phyloP scores from a whole-genome alignment of 2,113 vertebrate genomes.

The Channa argus region DNA sequence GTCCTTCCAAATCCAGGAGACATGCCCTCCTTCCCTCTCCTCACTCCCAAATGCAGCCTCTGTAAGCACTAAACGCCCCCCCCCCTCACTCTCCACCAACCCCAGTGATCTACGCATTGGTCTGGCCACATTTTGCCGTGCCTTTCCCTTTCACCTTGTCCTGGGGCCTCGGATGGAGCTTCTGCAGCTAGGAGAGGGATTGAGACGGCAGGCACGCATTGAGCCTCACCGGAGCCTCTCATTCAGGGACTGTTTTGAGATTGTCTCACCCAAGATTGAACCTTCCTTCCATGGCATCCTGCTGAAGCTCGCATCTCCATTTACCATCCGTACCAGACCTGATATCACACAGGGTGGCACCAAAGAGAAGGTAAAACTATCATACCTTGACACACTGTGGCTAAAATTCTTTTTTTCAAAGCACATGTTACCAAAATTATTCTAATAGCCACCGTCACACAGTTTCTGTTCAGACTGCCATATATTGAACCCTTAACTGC shows the following conservation, averaged over 20 bases:
- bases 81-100: conserved; percentile 85
- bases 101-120: conserved; percentile 93
- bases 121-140: conserved; percentile 95
- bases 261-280: conserved; percentile 93
- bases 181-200: conserved; percentile 95
- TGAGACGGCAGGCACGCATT: conserved; percentile 91
- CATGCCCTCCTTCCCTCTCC: conserved; percentile 77
- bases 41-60: conserved; percentile 81
- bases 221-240: conserved; percentile 89
- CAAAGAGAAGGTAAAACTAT: conserved; percentile 92
- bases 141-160: conserved; percentile 97
- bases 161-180: conserved; percentile 93
- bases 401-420: too few relatives aligned
- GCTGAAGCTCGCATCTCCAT: conserved; percentile 93
- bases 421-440: too few relatives aligned
- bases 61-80: conserved; percentile 81
- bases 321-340: conserved; percentile 93
- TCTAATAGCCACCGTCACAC: too few relatives aligned
- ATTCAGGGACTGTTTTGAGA: conserved; percentile 96
- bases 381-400: not conserved
- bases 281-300: conserved; percentile 94
- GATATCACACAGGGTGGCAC: conserved; percentile 87
- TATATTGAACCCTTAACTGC: not conserved
- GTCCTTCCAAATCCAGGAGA: conserved; percentile 91
- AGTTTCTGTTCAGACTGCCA: too few relatives aligned